Base-by-base conservation (phyloP, 2,797 vertebrate species). In the Periparus ater region DNA sequence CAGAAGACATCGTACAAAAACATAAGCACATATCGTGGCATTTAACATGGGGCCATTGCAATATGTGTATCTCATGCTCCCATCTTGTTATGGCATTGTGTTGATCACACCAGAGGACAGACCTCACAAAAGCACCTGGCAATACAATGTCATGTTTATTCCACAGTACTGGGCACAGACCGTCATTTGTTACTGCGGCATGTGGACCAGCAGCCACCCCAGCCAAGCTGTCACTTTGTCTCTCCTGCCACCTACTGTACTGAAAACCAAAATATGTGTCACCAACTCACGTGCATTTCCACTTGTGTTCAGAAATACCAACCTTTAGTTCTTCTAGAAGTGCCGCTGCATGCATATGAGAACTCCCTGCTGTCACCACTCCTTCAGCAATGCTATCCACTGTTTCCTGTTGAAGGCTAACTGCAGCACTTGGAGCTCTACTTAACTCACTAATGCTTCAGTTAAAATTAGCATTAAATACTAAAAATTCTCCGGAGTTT, bases 211-310 rank as follows among this genome's bases (percentile, higher is more conserved):
- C 53, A 95, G 57, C 23, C 26, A 67, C 71, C 58, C 80, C 77
- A 94, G 68, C n/a, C 62, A 95, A 61, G 65, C 15, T 85, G 78
- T 70, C 80, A 17, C 53, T 42, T 87, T 68, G 72, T 75, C 85
- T 93, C 65, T 88, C 90, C 94, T 72, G 88, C 63, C 65, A 89
- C 48, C 83, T 70, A 62, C 91, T 91, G 92, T 90, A 91, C 75
- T 57, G 84, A 96, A 95, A 94, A 80, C 74, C 55, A 88, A 85
- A 87, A 72, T 67, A 81, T 55, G 40, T 67, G 47, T 53, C 47
- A 50, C 29, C 12, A 40, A 21, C 23, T 44, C 5, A 4, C 0
- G 0, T 36, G 18, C 3, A 2, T 77, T 67, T 87, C 58, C 58
- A 84, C 34, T 91, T 51, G 40, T 44, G 66, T 45, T 74, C 42